Evolutionary conservation across 1,140 invertebrate genomes (phyloP), one percentile per base, ranked within the genome.

Genomic region (Dendrolimus punctatus): DNA sequence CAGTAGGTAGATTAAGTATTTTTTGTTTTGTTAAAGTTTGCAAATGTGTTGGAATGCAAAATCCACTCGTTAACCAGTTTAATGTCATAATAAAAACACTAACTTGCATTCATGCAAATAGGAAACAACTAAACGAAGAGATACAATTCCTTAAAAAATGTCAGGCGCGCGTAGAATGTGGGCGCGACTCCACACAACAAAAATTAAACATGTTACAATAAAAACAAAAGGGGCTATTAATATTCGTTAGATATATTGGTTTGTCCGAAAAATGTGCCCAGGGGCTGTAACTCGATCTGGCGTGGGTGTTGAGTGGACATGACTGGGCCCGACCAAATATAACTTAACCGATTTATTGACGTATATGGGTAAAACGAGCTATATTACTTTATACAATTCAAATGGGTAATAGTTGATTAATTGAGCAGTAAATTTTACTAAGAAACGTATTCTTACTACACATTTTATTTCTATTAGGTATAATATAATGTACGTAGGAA

Each of bases 191-290:
- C 23, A 57, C 23, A 23, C 57, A 53, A 64, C 59, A 65, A 70
- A 72, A 66, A 72, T 69, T 68, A 71, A 71, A 65, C 47, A 62
- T 52, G 45, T 46, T 49, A 57, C 46, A 82, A 84, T 73, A 74
- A 82, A 71, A 82, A 78, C 68, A 82, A 78, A 80, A 80, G 57
- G 56, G 56, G 66, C 71, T 71, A 82, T 84, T 85, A 82, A 84
- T 85, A 85, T 80, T 83, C 74, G 79, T 82, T 85, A 80, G 74
- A 83, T 76, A 77, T 83, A 85, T 83, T 80, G 76, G 79, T 81
- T 82, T 84, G 76, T 84, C 76, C 77, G 73, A 80, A 82, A 85
- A 76, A 76, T 77, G 74, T 65, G 76, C 73, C 82, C 74, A 66
- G 73, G 71, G 81, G 80, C 78, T 81, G 80, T 73, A 77, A 81